Evolutionary conservation across 2,888 invertebrate species (phyloP), one percentile per base, ranked within the genome.

Genomic region (Agonopterix heracliana): DNA sequence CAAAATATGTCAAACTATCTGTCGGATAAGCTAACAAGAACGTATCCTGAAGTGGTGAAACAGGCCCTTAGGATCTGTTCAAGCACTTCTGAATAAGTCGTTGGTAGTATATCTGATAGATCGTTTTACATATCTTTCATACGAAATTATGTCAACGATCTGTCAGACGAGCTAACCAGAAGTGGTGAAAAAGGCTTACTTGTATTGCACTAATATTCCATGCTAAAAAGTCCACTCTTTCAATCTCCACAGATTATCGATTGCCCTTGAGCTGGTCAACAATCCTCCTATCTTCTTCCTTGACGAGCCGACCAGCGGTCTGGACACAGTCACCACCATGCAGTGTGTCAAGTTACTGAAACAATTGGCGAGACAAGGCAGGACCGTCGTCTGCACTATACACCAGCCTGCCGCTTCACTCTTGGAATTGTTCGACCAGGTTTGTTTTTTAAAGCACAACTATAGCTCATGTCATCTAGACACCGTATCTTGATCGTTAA

Each of bases 211-310:
- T n/a, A n/a, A n/a, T n/a, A n/a, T n/a, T n/a, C n/a, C n/a, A n/a
- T n/a, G n/a, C 26, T 26, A 26, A 17, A 2, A 26, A 5, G 26
- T 1, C 26, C 26, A 38, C 38, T n/a, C n/a, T 38, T 38, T n/a
- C 38, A 9, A n/a, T n/a, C 38, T 46, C 61, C 52, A 1, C 70
- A 89, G 89, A 53, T 89, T 96, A 55, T 94, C 95, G 9, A 94
- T 96, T 59, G 96, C 95, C 1, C 75, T 95, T 53, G 96, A 96
- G 71, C 81, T 96, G 58, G 93, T 96, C 49, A 95, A 95, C 74
- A 95, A 96, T 74, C 96, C 95, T 0, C 94, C 94, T 17, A 91
- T 95, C 13, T 94, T 96, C 85, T 95, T 95, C 75, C 89, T 95
- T 60, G 95, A 95, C 70, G 95, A 95, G 74, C 95, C 95, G 0